Evolutionary conservation across 2,113 vertebrate genomes (phyloP).

Genomic region (Pongo pygmaeus): DNA sequence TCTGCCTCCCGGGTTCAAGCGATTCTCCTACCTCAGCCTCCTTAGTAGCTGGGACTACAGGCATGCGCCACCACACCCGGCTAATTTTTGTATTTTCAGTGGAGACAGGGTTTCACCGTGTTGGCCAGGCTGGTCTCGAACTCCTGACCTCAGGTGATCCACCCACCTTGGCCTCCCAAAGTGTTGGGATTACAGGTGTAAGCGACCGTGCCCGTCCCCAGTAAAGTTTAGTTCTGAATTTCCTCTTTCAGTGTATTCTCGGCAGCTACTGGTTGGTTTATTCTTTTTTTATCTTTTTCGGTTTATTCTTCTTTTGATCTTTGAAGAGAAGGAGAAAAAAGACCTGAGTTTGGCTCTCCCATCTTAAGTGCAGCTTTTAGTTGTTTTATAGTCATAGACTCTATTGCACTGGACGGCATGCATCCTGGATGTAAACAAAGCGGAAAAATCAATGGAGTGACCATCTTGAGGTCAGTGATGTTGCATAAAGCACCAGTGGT

Average conservation of each 20-base stretch:
- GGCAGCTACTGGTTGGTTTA: neutral
- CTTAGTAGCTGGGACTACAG: too few species aligned
- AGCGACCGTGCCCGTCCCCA: too few species aligned
- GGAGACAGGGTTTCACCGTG: too few species aligned
- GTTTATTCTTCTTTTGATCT: too few species aligned
- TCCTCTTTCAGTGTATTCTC: neutral
- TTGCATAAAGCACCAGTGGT: neutral
- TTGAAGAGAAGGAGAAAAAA: neutral
- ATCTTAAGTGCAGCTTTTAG: neutral
- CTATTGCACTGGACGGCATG: neutral
- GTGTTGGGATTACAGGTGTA: too few species aligned
- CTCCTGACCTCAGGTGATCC: too few species aligned
- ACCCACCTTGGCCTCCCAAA: too few species aligned
- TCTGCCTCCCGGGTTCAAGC: too few species aligned
- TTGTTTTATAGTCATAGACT: neutral
- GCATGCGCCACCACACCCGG: too few species aligned
- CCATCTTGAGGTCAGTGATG: neutral
- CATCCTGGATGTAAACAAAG: neutral
- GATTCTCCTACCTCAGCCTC: too few species aligned
- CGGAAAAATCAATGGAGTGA: accelerated
- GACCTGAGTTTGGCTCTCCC: neutral
- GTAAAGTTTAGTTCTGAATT: neutral
- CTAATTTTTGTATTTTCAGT: too few species aligned
- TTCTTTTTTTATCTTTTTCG: neutral
- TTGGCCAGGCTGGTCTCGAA: too few species aligned